Evolutionary conservation across 2,113 vertebrate genomes (phyloP), one percentile per base, ranked within the genome.

Genomic region (Pristiophorus japonicus): DNA sequence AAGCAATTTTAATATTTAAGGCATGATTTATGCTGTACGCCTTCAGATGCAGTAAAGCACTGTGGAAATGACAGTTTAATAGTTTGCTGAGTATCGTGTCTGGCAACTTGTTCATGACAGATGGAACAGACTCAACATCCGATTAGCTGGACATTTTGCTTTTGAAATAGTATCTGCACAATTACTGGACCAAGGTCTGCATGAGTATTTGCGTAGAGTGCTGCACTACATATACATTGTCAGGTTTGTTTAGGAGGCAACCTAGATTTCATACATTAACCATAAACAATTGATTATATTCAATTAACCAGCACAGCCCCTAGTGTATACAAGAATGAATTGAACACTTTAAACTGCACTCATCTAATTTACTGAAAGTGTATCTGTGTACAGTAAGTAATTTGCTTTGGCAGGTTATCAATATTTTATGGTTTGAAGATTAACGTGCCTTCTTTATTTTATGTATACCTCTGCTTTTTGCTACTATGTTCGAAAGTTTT

Each of bases 201-300:
- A 34, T 47, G 45, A 66, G 63, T 18, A 38, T 22, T 63, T 92
- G 59, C 70, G 42, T 70, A 47, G 47, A 73, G 42, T 24, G 59
- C 88, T 92, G 14, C n/a, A 62, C 34, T 63, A 59, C n/a, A 12
- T 90, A 70, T 7, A 70, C 47, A 67, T 47, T 51, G 66, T 94
- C 93, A 94, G 42, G 42, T 92, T 92, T 63, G 45, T 51, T 94
- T 47, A 70, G 93, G 66, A 70, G 27, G 42, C 27, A 27, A 70
- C 66, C n/a, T 70, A 94, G 42, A 94, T 94, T 47, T 47, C 24
- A 51, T 27, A 70, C 42, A 70, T 45, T 30, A 94, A 34, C 66
- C 93, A 94, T 22, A 73, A 67, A 94, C 65, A 94, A 67, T 94
- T 94, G 92, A 67, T 94, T 94, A 94, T 51, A 94, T 14, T 94